Conservation (phyloP, 2,113 vertebrate species). For the Hypanus sabinus region DNA sequence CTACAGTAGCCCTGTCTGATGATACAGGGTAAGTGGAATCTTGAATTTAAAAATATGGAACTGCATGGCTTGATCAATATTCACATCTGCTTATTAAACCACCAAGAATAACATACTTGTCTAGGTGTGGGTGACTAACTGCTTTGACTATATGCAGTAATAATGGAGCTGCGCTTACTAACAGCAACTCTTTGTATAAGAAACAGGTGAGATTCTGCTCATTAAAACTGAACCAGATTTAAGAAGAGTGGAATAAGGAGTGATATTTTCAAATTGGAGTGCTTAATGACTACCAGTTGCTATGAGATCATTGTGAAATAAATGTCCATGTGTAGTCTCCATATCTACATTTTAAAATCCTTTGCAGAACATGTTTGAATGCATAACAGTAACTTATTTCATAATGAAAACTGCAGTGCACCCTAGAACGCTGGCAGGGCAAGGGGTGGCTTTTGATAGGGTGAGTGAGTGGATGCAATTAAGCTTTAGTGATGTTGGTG, state of each 20-base stretch:
- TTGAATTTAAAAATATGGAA: slow-evolving; percentile 52
- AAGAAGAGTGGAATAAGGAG: too few relatives aligned
- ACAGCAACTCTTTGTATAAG: background rate
- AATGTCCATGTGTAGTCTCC: background rate
- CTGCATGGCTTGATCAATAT: slow-evolving; percentile 52
- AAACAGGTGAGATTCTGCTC: background rate
- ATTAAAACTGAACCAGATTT: background rate
- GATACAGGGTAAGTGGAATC: slow-evolving; percentile 84
- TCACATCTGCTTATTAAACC: slow-evolving; percentile 44
- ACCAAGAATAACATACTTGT: background rate
- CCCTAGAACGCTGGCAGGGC: background rate
- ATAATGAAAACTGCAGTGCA: background rate
- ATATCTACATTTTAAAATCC: background rate
- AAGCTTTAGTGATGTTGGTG: too few relatives aligned
- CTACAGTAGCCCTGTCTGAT: slow-evolving; percentile 82
- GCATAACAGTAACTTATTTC: background rate
- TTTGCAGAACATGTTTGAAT: background rate
- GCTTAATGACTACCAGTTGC: background rate
- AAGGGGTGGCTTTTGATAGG: background rate
- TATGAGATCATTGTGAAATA: background rate
- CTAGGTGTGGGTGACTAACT: background rate
- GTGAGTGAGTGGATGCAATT: background rate
- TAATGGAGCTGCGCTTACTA: background rate
- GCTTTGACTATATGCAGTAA: background rate
- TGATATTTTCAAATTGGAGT: background rate